These are phyloP conservation scores for Rhinopithecus roxellana DNA, from an alignment of 2,113 vertebrate species.

Conservation along the genomic window DNA sequence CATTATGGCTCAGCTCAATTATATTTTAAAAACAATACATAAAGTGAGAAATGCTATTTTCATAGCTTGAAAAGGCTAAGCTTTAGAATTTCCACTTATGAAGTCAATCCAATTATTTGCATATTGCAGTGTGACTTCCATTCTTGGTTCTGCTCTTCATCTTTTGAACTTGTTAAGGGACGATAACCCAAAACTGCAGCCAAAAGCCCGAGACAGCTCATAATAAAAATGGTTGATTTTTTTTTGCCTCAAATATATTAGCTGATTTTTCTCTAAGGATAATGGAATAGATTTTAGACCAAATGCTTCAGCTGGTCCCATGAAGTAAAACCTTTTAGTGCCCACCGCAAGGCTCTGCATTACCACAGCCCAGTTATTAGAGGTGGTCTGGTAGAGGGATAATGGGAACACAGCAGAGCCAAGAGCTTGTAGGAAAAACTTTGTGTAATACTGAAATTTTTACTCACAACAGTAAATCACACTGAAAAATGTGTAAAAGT, in stretches of 20 bases:
- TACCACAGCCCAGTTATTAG: not conserved
- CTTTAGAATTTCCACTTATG: not conserved
- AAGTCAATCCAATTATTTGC: not conserved
- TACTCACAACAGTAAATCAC: slow-evolving; percentile 55
- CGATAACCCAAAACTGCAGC: slow-evolving; percentile 4
- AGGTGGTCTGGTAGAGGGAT: not conserved
- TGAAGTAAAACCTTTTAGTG: not conserved
- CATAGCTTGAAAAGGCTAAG: not conserved
- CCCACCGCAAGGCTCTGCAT: not conserved
- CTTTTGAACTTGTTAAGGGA: slow-evolving; percentile 32
- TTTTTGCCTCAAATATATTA: slow-evolving; percentile 27
- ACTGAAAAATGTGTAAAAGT: slow-evolving; percentile 26
- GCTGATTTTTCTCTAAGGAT: slow-evolving; percentile 42
- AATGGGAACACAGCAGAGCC: not conserved
- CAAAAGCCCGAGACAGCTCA: slow-evolving; percentile 24
- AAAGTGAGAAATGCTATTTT: not conserved
- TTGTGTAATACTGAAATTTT: slow-evolving; percentile 19
- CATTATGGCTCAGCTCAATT: not conserved
- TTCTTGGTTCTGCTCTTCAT: slow-evolving; percentile 6
- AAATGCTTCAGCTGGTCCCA: slow-evolving; percentile 34
- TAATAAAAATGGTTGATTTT: slow-evolving; percentile 47
- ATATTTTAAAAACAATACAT: not conserved
- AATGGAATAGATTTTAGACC: slow-evolving; percentile 8
- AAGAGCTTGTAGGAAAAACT: not conserved
- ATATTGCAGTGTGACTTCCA: slow-evolving; percentile 10